Percentiles rank a stretch among this genome's conserved stretches.
Conservation (phyloP, 2,888 invertebrate species). For the Drosophila mulleri region DNA sequence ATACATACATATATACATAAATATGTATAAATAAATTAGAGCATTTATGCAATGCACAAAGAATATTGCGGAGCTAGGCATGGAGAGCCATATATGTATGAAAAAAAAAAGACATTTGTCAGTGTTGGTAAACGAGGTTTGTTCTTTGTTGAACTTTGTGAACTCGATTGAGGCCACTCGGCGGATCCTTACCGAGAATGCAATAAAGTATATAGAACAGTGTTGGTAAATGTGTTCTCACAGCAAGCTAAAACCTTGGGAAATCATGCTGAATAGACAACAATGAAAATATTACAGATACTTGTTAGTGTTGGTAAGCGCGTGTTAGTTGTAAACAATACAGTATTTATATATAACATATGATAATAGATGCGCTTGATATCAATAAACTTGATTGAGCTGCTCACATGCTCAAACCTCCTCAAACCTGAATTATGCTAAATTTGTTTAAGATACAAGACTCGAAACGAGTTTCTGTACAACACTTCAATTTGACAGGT, state of each 20-base stretch:
- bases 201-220: background rate
- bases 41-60: constrained; percentile 33
- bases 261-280: background rate
- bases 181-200: no score
- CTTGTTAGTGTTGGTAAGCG: background rate
- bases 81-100: background rate
- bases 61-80: background rate
- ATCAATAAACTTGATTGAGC: background rate
- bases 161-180: no score
- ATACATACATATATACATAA: background rate
- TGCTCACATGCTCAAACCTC: background rate
- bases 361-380: background rate
- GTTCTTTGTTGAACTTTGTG: no score
- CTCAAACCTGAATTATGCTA: background rate
- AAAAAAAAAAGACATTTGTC: background rate
- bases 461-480: background rate
- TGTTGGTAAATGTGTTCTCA: no score
- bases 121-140: background rate
- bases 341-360: background rate
- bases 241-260: no score
- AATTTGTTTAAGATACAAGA: background rate
- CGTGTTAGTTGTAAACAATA: background rate
- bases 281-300: background rate
- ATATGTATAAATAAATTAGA: constrained; percentile 43
- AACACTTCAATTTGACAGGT: background rate